Base-by-base conservation (phyloP, 2,797 vertebrate species). In the Ambastaia sidthimunki region DNA sequence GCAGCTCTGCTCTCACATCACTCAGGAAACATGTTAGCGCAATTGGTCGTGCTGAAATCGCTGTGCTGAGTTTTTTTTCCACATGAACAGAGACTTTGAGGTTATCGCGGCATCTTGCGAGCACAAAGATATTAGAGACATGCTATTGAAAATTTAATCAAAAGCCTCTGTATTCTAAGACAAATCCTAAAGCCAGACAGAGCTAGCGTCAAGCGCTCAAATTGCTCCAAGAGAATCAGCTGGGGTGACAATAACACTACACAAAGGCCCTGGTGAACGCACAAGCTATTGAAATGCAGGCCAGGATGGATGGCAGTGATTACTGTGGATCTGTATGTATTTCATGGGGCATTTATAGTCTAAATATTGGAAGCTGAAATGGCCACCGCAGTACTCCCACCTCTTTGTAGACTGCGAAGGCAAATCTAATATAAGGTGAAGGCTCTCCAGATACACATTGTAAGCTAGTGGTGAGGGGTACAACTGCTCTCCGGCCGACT, bases 301-400 rank as follows among this genome's bases (percentile, higher is more conserved):
- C 65, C 44, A 67, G 80, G 80, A 76, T 79, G 73, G 54, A 74
- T 63, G 18, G 72, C 54, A 57, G 81, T 50, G 15, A 60, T 79
- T 83, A 54, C 44, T 50, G 52, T n/a, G 54, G 10, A 84, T 77
- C 60, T 60, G 69, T 76, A 77, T 83, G 76, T 85, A 80, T 86
- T 86, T 86, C 83, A 86, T 69, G 70, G 80, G 82, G 78, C 80
- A 70, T 87, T 83, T 85, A 78, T 87, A 76, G 83, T 84, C 80
- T 79, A 83, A 83, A 83, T 81, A 74, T 82, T 68, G 66, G 74
- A 75, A 82, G 65, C 52, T 76, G 50, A 71, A 48, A 71, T 2
- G 71, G 47, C 80, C 78, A 48, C 16, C 31, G 60, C 10, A 78
- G 10, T 2, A 15, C 37, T 71, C 82, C 16, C 59, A 85, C n/a